Evolutionary conservation across 92 coral and sea anemone genomes (phyloP).

Genomic region (Palythoa grandis): DNA sequence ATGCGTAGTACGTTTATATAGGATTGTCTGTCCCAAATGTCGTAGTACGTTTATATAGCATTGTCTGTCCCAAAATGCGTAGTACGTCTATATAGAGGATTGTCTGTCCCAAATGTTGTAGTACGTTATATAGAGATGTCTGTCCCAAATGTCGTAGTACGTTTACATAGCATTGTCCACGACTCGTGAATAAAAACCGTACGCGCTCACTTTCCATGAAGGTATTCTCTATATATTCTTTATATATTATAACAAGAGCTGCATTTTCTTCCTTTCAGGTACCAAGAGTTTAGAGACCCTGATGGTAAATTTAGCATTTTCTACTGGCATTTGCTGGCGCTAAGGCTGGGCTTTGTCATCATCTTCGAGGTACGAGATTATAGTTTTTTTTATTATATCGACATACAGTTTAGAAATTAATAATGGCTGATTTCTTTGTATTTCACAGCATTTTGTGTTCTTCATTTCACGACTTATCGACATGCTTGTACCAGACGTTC

Average conservation of each 20-base stretch:
- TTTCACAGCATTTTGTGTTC: conserved; percentile 89
- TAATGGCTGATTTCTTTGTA: background rate
- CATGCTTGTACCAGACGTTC: conserved; percentile 93
- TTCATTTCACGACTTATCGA: conserved; percentile 86
- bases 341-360: conserved; percentile 89
- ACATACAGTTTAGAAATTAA: background rate
- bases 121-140: too few relatives aligned
- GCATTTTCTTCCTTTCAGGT: conserved; percentile 53
- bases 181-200: too few relatives aligned
- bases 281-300: conserved; percentile 74
- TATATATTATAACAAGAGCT: background rate
- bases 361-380: conserved; percentile 81
- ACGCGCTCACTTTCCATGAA: too few relatives aligned
- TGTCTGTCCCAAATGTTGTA: too few relatives aligned
- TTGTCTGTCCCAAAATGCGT: too few relatives aligned
- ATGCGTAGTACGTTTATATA: too few relatives aligned
- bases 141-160: too few relatives aligned
- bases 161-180: too few relatives aligned
- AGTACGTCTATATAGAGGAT: too few relatives aligned
- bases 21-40: too few relatives aligned
- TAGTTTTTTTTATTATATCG: background rate
- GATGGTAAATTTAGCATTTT: conserved; percentile 78
- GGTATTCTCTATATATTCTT: too few relatives aligned
- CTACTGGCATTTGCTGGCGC: conserved; percentile 92
- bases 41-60: too few relatives aligned